phyloP scores from a whole-genome alignment of 2,888 invertebrate genomes.

The Dichetophora obliterata region DNA sequence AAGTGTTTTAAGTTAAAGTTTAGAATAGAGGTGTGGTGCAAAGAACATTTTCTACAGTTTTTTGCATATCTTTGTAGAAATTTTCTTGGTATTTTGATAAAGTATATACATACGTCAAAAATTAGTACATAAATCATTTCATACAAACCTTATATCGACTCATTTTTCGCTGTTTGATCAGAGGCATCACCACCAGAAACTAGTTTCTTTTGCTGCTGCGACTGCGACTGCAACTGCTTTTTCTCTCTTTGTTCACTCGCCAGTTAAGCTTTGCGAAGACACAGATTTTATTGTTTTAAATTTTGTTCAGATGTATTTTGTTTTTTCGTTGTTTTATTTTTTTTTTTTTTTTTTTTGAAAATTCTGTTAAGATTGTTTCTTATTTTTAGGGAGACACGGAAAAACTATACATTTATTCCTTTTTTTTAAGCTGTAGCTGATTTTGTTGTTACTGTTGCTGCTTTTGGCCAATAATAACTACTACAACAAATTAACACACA shows the following conservation, averaged over 20 bases:
- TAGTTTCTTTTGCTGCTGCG: neutral
- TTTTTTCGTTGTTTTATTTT: neutral
- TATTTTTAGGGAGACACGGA: conserved; percentile 19
- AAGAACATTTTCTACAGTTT: no score
- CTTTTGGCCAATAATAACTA: conserved; percentile 30
- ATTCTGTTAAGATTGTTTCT: neutral
- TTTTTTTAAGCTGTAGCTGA: neutral
- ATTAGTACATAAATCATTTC: neutral
- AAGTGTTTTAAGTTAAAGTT: no score
- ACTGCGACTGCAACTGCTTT: conserved; percentile 26
- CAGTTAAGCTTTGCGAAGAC: no score
- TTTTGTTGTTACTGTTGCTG: conserved; percentile 12
- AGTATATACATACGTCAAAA: neutral
- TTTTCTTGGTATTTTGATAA: neutral
- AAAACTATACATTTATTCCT: conserved; percentile 30
- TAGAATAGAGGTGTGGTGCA: no score
- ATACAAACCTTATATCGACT: conserved; percentile 64
- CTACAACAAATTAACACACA: conserved; percentile 49
- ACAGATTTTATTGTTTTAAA: conserved; percentile 33
- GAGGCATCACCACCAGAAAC: conserved; percentile 54
- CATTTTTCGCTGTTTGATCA: conserved; percentile 65
- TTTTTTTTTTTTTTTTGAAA: neutral
- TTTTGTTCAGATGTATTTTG: neutral
- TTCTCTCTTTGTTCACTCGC: no score
- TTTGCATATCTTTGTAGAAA: no score